Base-by-base conservation (phyloP, 2,888 invertebrate species). In the Apamea anceps region DNA sequence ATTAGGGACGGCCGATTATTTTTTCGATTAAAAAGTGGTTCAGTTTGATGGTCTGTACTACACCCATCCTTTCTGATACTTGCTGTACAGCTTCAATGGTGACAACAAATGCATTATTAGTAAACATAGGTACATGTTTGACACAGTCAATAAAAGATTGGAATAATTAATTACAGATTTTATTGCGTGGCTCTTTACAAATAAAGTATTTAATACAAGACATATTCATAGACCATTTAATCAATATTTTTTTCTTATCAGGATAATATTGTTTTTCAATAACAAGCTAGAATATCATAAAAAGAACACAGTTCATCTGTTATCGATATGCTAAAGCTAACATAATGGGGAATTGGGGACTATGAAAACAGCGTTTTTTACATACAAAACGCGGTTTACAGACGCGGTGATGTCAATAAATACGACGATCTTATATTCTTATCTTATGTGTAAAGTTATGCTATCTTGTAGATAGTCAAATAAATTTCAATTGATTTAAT, bases 171-270 rank as follows among this genome's bases (percentile, higher is more conserved):
- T 48, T 62, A 81, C n/a, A 18, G 18, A 73, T 76, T 84, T 70
- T 75, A 85, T 81, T 85, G 60, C 15, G 15, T 71, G 45, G 15
- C 28, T 71, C 62, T 66, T 18, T 73, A 81, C 62, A 76, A 45
- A 65, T 72, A 75, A 57, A 72, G 32, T 66, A 82, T 62, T 51
- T 48, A 54, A 57, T 28, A 57, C 15, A 48, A 63, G 63, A 70
- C 37, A 80, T 65, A 48, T 66, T 48, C 28, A 25, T 15, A 63
- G 51, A n/a, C 37, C 21, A 51, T 60, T 21, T 42, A 18, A 51
- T 72, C 21, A n/a, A 21, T 21, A n/a, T 25, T 25, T 81, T 66
- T 48, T 48, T 5, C 51, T 13, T 10, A 21, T 3, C 3, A 37
- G 0, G 18, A 42, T 18, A 28, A 32, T 13, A 25, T 1, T 60